phyloP scores from a whole-genome alignment of 2,888 invertebrate genomes.

The Machimus rusticus region DNA sequence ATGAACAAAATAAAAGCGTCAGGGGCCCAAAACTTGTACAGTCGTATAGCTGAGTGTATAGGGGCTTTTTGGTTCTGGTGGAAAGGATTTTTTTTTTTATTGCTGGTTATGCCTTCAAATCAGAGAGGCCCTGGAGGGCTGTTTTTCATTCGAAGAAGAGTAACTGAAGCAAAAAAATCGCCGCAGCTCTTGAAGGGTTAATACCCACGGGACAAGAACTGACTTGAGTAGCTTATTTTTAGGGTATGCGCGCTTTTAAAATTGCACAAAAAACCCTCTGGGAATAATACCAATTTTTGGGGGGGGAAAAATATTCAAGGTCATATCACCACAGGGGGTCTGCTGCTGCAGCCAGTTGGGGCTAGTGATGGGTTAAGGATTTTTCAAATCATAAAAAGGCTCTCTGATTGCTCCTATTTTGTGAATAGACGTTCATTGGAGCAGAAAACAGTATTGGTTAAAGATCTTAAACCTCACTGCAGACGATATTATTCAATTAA shows the following conservation, averaged over 20 bases:
- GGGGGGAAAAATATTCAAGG: background rate
- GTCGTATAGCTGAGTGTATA: background rate
- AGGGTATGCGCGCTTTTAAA: background rate
- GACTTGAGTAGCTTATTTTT: background rate
- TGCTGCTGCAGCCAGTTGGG: background rate
- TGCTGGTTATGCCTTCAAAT: slow-evolving; percentile 10
- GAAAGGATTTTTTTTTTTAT: background rate
- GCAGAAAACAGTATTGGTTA: background rate
- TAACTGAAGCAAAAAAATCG: background rate
- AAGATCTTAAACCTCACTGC: background rate
- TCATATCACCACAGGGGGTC: background rate
- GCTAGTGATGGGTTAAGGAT: background rate
- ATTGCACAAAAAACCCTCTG: background rate
- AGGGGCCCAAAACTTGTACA: background rate
- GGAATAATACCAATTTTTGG: background rate
- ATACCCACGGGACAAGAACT: background rate
- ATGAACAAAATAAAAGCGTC: background rate
- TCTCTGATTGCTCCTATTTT: background rate
- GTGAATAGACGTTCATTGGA: background rate
- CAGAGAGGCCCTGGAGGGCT: background rate
- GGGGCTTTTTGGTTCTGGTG: background rate
- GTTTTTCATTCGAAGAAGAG: slow-evolving; percentile 22
- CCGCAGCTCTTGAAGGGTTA: slow-evolving; percentile 12
- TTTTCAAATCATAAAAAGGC: background rate
- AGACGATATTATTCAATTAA: background rate